Evolutionary conservation across 30 jellyfish, hydroid and myxozoan species (phyloP), one percentile per base, ranked within the genome.

Genomic region (Hydractinia symbiolongicarpus): DNA sequence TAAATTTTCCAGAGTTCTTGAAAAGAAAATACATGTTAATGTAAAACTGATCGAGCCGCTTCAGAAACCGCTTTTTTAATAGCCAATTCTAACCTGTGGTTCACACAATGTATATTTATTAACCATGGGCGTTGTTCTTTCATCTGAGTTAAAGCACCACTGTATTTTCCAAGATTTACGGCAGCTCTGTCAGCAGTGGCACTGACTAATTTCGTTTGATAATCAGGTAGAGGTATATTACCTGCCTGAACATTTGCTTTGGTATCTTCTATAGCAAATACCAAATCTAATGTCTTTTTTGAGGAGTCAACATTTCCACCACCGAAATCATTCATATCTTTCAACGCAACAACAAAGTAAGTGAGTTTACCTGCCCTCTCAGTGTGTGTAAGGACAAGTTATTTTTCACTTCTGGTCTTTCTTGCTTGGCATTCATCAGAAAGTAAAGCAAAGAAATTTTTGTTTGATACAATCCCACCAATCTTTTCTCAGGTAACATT

Each of bases 351-450:
- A 51, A 88, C 96, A 55, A 82, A 66, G 58, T 81, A 80, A 14
- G 64, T 56, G 6, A 87, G 92, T 50, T 53, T 82, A 73, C 96
- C 96, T 54, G 21, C 57, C 72, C 81, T 61, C 55, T 6, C 88
- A 50, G 82, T 54, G 7, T 94, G 9, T 8, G 66, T 81, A 60
- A 81, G 84, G 7, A 82, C 94, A 50, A 87, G 85, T 40, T 86
- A 88, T 68, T 86, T 81, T 84, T 86, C 94, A 49, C 53, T 55
- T 9, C 66, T 61, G 30, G 91, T 84, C 54, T 79, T 85, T 19
- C 93, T 81, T 10, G 91, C 94, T 69, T 79, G 93, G 15, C 21
- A 4, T 19, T 94, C 84, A 79, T 86, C 92, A 14, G 95, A 66
- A 10, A 86, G 86, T 9, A 81, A 50, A 50, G 94, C 20, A 64